Evolutionary conservation across 1,140 invertebrate species (phyloP).

Genomic region (Heliconius nattereri): DNA sequence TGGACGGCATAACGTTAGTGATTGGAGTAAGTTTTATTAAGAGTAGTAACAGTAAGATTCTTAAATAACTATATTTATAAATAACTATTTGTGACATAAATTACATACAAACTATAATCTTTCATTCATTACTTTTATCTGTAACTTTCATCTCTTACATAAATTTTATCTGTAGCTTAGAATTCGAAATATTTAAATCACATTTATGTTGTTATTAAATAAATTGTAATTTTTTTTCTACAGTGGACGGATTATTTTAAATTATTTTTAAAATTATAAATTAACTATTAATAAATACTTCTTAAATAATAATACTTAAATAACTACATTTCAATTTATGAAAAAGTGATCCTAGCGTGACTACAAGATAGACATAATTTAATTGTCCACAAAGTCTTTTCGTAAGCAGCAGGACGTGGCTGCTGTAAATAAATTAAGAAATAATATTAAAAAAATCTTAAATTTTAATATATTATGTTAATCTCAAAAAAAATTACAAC

Average conservation of each 20-base stretch:
- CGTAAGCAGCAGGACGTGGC: neutral
- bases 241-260: neutral
- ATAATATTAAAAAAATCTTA: neutral
- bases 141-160: neutral
- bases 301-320: slow-evolving; percentile 11
- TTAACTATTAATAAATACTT: slow-evolving; percentile 15
- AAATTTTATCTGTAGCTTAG: neutral
- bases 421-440: slow-evolving; percentile 2
- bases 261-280: neutral
- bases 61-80: neutral
- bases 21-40: neutral
- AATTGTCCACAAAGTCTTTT: slow-evolving; percentile 1
- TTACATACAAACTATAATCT: neutral
- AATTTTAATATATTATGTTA: too few species aligned
- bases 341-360: neutral
- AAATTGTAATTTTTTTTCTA: neutral
- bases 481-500: too few species aligned
- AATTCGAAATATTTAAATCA: neutral
- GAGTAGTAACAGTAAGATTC: neutral
- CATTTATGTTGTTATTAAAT: neutral
- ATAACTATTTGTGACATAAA: slow-evolving; percentile 5
- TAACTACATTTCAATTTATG: neutral
- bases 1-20: neutral
- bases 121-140: neutral
- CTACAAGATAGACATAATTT: slow-evolving; percentile 6